Evolutionary conservation across 2,113 vertebrate genomes (phyloP).

Genomic region (Pomatorhinus ruficollis): DNA sequence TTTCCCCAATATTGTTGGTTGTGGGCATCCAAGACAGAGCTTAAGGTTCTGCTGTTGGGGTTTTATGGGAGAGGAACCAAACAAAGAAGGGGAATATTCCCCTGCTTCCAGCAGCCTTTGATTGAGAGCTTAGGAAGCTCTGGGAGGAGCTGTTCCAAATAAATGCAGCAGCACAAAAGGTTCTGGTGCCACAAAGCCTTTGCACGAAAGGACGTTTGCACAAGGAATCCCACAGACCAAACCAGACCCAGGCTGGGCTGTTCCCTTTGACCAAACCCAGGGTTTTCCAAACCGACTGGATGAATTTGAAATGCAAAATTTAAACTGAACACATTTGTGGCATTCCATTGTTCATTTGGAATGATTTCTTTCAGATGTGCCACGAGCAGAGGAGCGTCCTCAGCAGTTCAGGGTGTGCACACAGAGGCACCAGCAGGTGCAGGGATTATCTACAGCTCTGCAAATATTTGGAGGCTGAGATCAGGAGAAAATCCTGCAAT

Average conservation of each 20-base stretch:
- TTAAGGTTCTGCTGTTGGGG: background rate
- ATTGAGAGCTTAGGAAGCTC: background rate
- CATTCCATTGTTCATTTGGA: background rate
- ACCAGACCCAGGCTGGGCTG: background rate
- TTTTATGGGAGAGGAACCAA: background rate
- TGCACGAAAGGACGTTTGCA: background rate
- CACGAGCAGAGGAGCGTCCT: fast-evolving
- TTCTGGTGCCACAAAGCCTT: background rate
- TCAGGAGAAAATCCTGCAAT: background rate
- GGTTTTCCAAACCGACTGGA: background rate
- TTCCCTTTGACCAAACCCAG: background rate
- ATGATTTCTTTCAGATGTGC: background rate
- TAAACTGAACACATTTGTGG: background rate
- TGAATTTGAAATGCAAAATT: background rate
- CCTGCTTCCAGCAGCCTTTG: background rate
- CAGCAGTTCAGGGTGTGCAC: fast-evolving
- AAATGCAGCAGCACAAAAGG: background rate
- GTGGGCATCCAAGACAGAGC: fast-evolving
- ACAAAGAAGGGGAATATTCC: background rate
- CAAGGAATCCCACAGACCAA: background rate
- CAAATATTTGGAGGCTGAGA: background rate
- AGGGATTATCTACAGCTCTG: background rate
- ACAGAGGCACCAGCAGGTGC: background rate
- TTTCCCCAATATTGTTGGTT: background rate
- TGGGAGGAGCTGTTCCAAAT: background rate